Evolutionary conservation across 1,140 invertebrate genomes (phyloP).

Genomic region (Ostrea edulis): DNA sequence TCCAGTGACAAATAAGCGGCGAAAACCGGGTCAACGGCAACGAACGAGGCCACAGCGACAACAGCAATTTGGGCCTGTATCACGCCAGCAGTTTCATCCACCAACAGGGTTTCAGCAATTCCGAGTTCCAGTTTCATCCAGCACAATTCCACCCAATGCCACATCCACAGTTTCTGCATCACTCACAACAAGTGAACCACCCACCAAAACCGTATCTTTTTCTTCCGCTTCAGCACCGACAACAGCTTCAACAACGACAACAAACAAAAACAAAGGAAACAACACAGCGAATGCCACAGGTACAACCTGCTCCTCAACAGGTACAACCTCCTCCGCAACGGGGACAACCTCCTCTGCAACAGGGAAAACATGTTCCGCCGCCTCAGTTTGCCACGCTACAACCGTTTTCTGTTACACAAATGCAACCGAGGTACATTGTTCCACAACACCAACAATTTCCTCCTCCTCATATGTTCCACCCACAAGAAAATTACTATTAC

Average conservation of each 20-base stretch:
- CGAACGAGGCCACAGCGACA: neutral
- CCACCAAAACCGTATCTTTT: neutral
- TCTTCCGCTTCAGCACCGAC: neutral
- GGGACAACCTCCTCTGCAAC: neutral
- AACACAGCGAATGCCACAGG: neutral
- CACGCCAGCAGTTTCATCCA: neutral
- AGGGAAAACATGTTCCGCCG: neutral
- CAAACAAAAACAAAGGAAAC: neutral
- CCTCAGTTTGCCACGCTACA: neutral
- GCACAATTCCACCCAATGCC: neutral
- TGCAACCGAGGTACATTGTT: neutral
- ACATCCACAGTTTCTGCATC: neutral
- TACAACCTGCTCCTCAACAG: neutral
- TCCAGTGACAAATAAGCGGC: neutral
- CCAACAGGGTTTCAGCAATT: neutral
- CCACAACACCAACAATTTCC: neutral
- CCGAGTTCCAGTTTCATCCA: neutral
- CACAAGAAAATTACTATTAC: neutral
- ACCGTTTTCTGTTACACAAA: neutral
- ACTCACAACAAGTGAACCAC: neutral
- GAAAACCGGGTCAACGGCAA: neutral
- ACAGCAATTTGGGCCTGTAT: neutral
- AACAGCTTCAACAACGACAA: neutral
- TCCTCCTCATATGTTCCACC: neutral
- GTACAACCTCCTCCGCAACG: neutral